Evolutionary conservation across 2,797 vertebrate species (phyloP), one percentile per base, ranked within the genome.

Genomic region (Neostethus bicornis): DNA sequence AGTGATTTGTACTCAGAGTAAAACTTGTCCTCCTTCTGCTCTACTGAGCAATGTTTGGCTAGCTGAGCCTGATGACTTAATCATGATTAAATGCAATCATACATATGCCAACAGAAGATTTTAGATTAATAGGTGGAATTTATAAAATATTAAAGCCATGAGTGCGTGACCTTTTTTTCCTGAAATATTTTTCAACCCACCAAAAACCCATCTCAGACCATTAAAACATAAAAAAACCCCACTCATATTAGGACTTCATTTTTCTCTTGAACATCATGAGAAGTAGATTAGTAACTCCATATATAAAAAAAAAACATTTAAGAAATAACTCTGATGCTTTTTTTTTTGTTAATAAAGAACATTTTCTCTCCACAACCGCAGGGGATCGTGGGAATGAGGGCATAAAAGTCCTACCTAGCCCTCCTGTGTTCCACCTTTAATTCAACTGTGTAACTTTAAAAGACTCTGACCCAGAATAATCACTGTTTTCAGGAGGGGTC

Each of bases 381-480:
- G 61, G 4, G 4, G 52, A 56, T 39, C 62, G 51, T 75, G 48
- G 61, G 80, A 79, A 83, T 38, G 56, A 85, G 72, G 67, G 29
- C 67, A 75, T 61, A 71, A 61, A 67, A 70, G 51, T 66, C 62
- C 59, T 55, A 62, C 56, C 49, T 54, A 77, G 75, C 60, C 75
- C 78, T 79, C 84, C 74, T 68, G 66, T 47, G 39, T 69, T 69
- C 63, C 52, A 72, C n/a, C n/a, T n/a, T 79, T 84, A 79, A 85
- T 78, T 79, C 57, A 49, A 79, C 63, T 56, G 31, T 76, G 80
- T 76, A 76, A 78, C 85, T 90, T 87, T 83, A 89, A 84, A 81
- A 79, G 80, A 65, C 37, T 63, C 70, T 85, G 84, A 87, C 85
- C 82, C 71, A 84, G 77, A 91, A 89, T 89, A 84, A 90, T 88